A percentile compares a stretch with the other conserved stretches of the same genome.
Conservation (phyloP, 2,113 vertebrate species). For the Tapirus terrestris region DNA sequence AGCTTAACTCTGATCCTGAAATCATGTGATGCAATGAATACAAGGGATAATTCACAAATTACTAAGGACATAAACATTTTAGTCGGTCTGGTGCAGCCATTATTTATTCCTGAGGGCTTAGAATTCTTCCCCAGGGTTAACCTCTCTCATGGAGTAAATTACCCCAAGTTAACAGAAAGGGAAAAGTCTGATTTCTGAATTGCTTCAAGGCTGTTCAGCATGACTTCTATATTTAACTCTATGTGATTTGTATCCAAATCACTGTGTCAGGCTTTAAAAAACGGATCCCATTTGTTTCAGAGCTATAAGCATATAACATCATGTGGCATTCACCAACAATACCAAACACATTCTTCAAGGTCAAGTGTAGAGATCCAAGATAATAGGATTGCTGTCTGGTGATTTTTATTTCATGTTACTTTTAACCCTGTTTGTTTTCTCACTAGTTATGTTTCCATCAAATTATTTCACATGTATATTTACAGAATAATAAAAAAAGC, state of each 20-base stretch:
- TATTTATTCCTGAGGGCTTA: neutral
- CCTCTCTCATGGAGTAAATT: neutral
- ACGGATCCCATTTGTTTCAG: neutral
- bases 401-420: neutral
- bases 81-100: neutral
- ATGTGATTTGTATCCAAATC: neutral
- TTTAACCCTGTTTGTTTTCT: neutral
- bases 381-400: neutral
- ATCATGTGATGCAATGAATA: neutral
- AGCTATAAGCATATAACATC: neutral
- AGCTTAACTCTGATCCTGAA: neutral
- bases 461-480: neutral
- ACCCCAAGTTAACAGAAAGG: neutral
- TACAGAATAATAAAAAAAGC: neutral
- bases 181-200: neutral
- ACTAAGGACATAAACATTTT: neutral
- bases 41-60: neutral
- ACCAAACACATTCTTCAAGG: neutral
- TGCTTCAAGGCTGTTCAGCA: neutral
- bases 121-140: neutral
- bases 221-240: neutral
- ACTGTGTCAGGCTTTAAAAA: neutral
- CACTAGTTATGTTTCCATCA: neutral
- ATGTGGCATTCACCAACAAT: neutral
- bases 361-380: neutral